A percentile compares a stretch with the other conserved stretches of the same genome.
Evolutionary conservation across 2,113 vertebrate genomes (phyloP).

Genomic region (Rhinolophus ferrumequinum): DNA sequence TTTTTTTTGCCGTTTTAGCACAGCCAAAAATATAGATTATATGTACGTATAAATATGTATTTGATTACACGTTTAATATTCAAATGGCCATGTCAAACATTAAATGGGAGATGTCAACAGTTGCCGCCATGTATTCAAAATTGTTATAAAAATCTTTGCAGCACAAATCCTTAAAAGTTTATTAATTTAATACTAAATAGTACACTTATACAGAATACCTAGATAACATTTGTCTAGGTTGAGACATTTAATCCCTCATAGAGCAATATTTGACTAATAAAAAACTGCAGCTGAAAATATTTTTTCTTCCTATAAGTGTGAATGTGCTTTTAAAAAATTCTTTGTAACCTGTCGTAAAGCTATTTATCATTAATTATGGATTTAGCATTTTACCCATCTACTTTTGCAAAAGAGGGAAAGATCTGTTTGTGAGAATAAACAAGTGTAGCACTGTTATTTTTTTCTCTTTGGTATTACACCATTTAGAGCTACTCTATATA

Average conservation of each 20-base stretch:
- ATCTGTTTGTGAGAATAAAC: conserved; percentile 39
- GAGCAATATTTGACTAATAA: conserved; percentile 58
- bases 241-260: conserved; percentile 66
- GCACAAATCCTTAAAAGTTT: conserved; percentile 71
- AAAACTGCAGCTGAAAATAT: conserved; percentile 61
- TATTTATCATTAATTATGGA: conserved; percentile 16
- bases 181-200: conserved; percentile 63
- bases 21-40: conserved; percentile 81
- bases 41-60: conserved; percentile 79
- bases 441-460: background rate
- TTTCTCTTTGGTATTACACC: conserved; percentile 37
- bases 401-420: conserved; percentile 20
- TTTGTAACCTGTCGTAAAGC: conserved; percentile 58
- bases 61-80: conserved; percentile 80
- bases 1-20: conserved; percentile 79
- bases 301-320: conserved; percentile 44
- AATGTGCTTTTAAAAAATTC: conserved; percentile 52
- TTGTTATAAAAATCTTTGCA: conserved; percentile 69
- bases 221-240: conserved; percentile 54
- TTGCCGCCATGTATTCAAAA: conserved; percentile 64
- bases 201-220: conserved; percentile 66
- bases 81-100: conserved; percentile 82
- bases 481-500: conserved; percentile 21
- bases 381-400: background rate
- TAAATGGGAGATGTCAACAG: conserved; percentile 75